Conservation (phyloP, 1,140 invertebrate species). For the Zelostemma sp. region DNA sequence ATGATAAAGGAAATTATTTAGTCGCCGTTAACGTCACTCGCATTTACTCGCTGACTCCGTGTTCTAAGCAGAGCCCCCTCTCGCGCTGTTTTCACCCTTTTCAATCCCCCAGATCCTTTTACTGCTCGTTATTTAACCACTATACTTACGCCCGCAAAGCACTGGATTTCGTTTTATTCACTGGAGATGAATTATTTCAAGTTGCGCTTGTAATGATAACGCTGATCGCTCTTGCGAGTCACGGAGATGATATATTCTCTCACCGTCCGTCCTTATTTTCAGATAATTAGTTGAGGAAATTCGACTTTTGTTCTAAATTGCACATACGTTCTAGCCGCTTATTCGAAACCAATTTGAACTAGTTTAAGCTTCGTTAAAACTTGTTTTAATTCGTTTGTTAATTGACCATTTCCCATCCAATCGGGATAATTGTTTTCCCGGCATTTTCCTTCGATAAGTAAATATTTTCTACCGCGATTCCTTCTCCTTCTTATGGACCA, state of each 20-base stretch:
- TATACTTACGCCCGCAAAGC: constrained; percentile 33
- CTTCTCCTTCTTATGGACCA: no score
- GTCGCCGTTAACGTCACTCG: constrained; percentile 65
- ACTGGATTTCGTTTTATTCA: constrained; percentile 56
- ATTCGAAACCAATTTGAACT: no score
- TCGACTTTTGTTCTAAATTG: no score
- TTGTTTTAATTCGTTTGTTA: not conserved
- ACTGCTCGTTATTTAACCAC: constrained; percentile 59
- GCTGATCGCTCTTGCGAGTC: constrained; percentile 20
- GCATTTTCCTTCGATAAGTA: no score
- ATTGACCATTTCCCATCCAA: no score
- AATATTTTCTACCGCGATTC: no score
- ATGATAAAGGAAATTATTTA: constrained; percentile 65
- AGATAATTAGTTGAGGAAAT: no score
- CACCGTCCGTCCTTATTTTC: no score
- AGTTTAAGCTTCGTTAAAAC: no score
- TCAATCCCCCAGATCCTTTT: constrained; percentile 43
- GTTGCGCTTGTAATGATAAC: constrained; percentile 54
- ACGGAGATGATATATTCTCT: not conserved
- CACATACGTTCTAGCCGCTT: no score
- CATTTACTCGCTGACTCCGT: constrained; percentile 52
- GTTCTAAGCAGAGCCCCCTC: not conserved
- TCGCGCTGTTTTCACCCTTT: constrained; percentile 15
- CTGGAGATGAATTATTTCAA: constrained; percentile 50
- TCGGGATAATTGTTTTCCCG: not conserved